Evolutionary conservation across 30 jellyfish, hydroid and myxozoan genomes (phyloP), one percentile per base, ranked within the genome.

Genomic region (Catostylus mosaicus): DNA sequence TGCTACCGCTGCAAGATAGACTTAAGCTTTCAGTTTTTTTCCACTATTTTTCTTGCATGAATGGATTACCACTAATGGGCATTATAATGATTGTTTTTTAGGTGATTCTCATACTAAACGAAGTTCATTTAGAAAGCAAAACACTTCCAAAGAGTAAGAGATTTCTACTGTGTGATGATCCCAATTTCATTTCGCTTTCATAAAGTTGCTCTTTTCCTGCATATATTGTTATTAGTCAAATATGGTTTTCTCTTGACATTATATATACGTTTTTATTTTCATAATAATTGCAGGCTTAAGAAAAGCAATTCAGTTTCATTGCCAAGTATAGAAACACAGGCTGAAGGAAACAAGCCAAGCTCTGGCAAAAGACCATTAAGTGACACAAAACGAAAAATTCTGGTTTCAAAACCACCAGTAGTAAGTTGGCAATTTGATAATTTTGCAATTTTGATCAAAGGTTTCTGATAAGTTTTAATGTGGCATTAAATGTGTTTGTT

Each of bases 261-360:
- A n/a, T n/a, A n/a, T n/a, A n/a, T n/a, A n/a, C n/a, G n/a, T n/a
- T n/a, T n/a, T n/a, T n/a, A n/a, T n/a, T n/a, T n/a, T n/a, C n/a
- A 4, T 50, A 3, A 0, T 23, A 12, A 27, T 65, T 51, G 51
- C 26, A 64, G 77, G 8, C 46, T 80, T n/a, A 65, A 27, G n/a
- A 80, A 80, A 51, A 67, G 84, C 57, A 71, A 50, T 76, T 72
- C 94, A 10, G n/a, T 70, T n/a, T 57, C 87, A 0, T 69, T 83
- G 75, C 94, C 94, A 38, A 83, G 60, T 70, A 83, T 83, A 10
- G 83, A 83, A 0, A 29, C 86, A 11, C 38, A 54, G 23, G 20
- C 71, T 10, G 94, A 72, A 1, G 68, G 52, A 43, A 35, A 27
- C 29, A 52, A 66, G 65, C 31, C 78, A 22, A 30, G 37, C 1